These are phyloP conservation scores for Neodon shergylaensis DNA, from an alignment of 2,113 vertebrate species.

Conservation along the genomic window DNA sequence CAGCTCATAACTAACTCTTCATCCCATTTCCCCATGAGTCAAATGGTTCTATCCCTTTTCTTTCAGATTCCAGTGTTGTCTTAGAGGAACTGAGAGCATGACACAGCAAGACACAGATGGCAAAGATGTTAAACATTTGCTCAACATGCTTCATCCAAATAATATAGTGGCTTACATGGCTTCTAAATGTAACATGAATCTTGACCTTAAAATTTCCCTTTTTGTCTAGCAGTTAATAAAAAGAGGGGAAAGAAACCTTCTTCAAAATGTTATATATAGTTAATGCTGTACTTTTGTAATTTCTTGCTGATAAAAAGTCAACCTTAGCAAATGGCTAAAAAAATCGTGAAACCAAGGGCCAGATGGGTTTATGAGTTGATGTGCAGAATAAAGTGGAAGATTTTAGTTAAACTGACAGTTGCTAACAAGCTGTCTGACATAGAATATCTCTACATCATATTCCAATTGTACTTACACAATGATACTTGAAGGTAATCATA, in stretches of 20 bases:
- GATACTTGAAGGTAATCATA: slow-evolving; percentile 7
- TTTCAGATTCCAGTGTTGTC: slow-evolving; percentile 67
- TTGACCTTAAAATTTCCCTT: slow-evolving; percentile 42
- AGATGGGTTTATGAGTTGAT: slow-evolving; percentile 54
- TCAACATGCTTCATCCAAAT: slow-evolving; percentile 77
- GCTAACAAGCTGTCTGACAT: slow-evolving; percentile 45
- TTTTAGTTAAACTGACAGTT: slow-evolving; percentile 58
- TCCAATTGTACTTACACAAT: not conserved
- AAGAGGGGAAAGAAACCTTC: not conserved
- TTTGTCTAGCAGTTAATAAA: slow-evolving; percentile 59
- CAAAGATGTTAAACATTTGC: slow-evolving; percentile 76
- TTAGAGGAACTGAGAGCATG: slow-evolving; percentile 62
- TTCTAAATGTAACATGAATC: slow-evolving; percentile 28
- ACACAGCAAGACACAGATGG: slow-evolving; percentile 82
- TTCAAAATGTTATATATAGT: slow-evolving; percentile 40
- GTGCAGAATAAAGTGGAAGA: slow-evolving; percentile 23
- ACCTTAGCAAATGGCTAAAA: slow-evolving; percentile 57
- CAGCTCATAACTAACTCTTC: slow-evolving; percentile 62
- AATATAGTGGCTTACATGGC: not conserved
- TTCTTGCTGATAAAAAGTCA: slow-evolving; percentile 35
- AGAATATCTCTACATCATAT: not conserved
- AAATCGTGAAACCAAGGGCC: not conserved
- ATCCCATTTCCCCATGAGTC: slow-evolving; percentile 67
- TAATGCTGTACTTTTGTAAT: not conserved
- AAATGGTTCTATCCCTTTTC: slow-evolving; percentile 65